Conservation (phyloP, 2,888 invertebrate species). For the Cerastis rubricosa region DNA sequence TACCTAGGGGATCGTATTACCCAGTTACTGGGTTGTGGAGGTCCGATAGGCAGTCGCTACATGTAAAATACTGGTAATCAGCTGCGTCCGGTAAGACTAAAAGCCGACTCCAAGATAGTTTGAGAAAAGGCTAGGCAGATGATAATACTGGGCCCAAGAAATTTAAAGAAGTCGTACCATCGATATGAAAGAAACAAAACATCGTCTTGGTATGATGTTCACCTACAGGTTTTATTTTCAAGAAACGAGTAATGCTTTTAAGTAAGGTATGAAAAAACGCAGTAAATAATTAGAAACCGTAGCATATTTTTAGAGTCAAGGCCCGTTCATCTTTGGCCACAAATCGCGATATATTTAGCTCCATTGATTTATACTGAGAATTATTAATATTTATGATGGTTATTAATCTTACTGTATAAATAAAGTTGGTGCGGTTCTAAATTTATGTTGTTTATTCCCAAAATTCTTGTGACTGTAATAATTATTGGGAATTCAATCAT, state of each 20-base stretch:
- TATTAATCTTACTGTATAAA: constrained; percentile 46
- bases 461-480: constrained; percentile 11
- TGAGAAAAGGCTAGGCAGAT: too few relatives aligned
- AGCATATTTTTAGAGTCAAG: constrained; percentile 27
- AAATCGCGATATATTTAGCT: constrained; percentile 35
- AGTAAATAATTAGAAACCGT: constrained; percentile 23
- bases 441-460: constrained; percentile 23
- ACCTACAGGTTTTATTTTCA: not conserved
- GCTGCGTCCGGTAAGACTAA: too few relatives aligned
- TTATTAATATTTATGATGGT: constrained; percentile 51
- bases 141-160: not conserved
- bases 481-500: not conserved
- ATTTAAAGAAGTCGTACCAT: not conserved
- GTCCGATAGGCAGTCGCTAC: too few relatives aligned
- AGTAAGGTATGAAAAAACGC: not conserved
- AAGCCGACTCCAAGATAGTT: too few relatives aligned
- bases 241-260: not conserved
- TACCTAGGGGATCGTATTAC: too few relatives aligned
- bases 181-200: not conserved
- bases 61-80: too few relatives aligned
- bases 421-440: constrained; percentile 14
- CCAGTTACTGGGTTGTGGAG: too few relatives aligned
- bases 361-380: constrained; percentile 41
- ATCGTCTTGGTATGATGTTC: not conserved
- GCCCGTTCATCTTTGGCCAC: constrained; percentile 23